phyloP scores from a whole-genome alignment of 1,140 invertebrate genomes.

The Euura saliciscinereae region DNA sequence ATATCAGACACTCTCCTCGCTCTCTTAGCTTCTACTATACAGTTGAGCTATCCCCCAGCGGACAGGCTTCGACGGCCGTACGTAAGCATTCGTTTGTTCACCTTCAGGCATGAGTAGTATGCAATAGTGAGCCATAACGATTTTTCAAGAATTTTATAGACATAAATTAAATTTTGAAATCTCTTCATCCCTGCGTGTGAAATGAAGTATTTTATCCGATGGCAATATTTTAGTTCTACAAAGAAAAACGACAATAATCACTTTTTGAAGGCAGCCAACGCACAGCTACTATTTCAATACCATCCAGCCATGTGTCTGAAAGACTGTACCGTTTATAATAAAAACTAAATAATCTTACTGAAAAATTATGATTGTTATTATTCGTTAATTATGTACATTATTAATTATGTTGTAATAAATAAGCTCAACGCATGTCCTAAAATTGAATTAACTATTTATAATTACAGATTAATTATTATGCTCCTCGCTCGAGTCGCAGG shows the following conservation, averaged over 20 bases:
- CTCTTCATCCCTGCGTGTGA: neutral
- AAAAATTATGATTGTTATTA: conserved; percentile 20
- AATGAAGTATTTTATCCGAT: neutral
- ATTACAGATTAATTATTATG: conserved; percentile 6
- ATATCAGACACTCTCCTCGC: neutral
- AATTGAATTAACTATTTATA: conserved; percentile 28
- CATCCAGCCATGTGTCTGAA: conserved; percentile 20
- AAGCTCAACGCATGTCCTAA: conserved; percentile 50
- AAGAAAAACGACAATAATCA: neutral
- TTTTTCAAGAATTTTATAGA: neutral
- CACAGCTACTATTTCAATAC: neutral
- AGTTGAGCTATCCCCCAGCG: neutral
- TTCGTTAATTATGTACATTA: conserved; percentile 50
- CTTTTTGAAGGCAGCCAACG: neutral
- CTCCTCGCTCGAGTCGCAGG: neutral
- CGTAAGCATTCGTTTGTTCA: neutral
- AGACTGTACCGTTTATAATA: neutral
- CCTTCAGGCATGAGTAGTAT: neutral
- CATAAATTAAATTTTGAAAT: neutral
- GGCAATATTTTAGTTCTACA: neutral
- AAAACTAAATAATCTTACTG: conserved; percentile 12
- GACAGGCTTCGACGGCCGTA: neutral
- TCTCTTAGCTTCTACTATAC: neutral
- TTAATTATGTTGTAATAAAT: conserved; percentile 53
- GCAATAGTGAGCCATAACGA: neutral